Evolutionary conservation across 2,888 invertebrate species (phyloP).

Genomic region (Thymelicus sylvestris): DNA sequence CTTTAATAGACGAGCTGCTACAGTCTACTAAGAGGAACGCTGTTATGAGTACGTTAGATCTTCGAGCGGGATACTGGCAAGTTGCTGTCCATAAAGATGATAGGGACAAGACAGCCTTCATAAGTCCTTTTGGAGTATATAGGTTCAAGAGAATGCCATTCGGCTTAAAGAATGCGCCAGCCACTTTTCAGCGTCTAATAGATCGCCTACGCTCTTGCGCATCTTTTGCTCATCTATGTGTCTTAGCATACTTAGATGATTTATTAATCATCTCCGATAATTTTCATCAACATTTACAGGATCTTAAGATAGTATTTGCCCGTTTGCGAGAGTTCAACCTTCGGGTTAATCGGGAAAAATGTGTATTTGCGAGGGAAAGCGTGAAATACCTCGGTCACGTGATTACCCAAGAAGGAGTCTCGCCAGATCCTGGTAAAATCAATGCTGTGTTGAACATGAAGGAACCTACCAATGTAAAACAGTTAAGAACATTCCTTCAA

Average conservation of each 20-base stretch:
- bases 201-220: conserved; percentile 32
- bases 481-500: conserved; percentile 40
- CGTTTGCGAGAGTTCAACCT: conserved; percentile 32
- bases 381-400: conserved; percentile 47
- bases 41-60: conserved; percentile 55
- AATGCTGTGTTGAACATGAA: conserved; percentile 39
- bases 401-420: conserved; percentile 40
- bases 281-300: conserved; percentile 41
- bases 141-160: conserved; percentile 48
- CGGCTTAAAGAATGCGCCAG: conserved; percentile 49
- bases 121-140: conserved; percentile 46
- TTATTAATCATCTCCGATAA: conserved; percentile 40
- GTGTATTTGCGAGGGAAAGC: conserved; percentile 40
- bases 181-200: conserved; percentile 47
- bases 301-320: conserved; percentile 35
- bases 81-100: conserved; percentile 44
- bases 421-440: conserved; percentile 41
- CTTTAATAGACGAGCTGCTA: conserved; percentile 60
- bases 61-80: conserved; percentile 58
- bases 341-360: conserved; percentile 35
- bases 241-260: conserved; percentile 36
- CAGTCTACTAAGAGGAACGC: conserved; percentile 50
- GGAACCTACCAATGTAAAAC: conserved; percentile 31
- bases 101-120: conserved; percentile 48
- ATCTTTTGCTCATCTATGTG: conserved; percentile 40